These are phyloP conservation scores for Micropterix aruncella DNA, from an alignment of 2,888 invertebrate species.

Conservation along the genomic window DNA sequence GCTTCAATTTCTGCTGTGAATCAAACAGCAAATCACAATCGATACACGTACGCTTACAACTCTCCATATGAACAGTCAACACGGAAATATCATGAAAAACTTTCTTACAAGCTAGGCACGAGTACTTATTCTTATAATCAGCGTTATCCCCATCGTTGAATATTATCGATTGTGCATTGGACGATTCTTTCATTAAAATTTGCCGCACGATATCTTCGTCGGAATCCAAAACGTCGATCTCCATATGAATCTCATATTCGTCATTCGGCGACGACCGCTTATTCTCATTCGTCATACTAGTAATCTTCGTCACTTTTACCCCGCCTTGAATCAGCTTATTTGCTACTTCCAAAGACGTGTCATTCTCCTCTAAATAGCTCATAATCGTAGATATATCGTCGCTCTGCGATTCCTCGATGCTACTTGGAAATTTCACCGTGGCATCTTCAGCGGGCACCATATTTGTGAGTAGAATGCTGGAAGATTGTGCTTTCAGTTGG, in stretches of 20 bases:
- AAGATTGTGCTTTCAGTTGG: conserved; percentile 30
- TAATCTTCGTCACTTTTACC: conserved; percentile 19
- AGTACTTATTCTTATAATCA: conserved; percentile 16
- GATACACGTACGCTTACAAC: conserved; percentile 29
- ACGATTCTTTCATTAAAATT: conserved; percentile 11
- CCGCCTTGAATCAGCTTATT: conserved; percentile 15
- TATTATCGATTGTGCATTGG: conserved; percentile 1
- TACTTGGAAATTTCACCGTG: conserved; percentile 31
- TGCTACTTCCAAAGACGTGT: conserved; percentile 17
- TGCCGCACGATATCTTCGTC: conserved; percentile 28
- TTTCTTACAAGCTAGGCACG: conserved; percentile 28
- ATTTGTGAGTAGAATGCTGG: conserved; percentile 30
- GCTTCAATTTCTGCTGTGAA: conserved; percentile 27
- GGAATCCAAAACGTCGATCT: conserved; percentile 28
- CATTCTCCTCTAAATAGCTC: conserved; percentile 26
- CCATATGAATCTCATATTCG: conserved; percentile 22
- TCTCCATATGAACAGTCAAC: conserved; percentile 25
- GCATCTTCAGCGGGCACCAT: conserved; percentile 26
- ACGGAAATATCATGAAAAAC: conserved; percentile 23
- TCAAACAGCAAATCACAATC: conserved; percentile 26
- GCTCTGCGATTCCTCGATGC: conserved; percentile 32
- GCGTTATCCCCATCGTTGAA: not conserved
- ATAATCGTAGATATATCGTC: conserved; percentile 31
- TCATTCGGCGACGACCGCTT: conserved; percentile 12
- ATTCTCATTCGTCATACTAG: conserved; percentile 26